phyloP scores from a whole-genome alignment of 2,888 invertebrate species.

The Melolontha melolontha region DNA sequence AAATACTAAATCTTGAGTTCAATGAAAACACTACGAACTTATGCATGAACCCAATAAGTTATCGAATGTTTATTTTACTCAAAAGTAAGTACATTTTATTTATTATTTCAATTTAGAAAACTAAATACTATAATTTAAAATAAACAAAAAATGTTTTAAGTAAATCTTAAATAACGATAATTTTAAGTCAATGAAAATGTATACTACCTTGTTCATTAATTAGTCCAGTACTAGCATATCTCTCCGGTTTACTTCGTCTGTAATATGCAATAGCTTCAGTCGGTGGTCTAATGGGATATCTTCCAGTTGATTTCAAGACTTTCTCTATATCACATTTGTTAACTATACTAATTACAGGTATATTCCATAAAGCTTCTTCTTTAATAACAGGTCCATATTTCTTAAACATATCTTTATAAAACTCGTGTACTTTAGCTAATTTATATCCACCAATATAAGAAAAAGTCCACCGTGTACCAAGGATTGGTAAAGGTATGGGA shows the following conservation, averaged over 20 bases:
- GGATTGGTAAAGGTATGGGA: slow-evolving; percentile 76
- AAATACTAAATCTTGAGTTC: too few relatives aligned
- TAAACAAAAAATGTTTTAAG: too few relatives aligned
- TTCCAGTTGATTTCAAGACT: slow-evolving; percentile 78
- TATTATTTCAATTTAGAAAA: too few relatives aligned
- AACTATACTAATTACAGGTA: slow-evolving; percentile 79
- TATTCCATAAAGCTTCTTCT: slow-evolving; percentile 81
- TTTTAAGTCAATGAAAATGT: not conserved
- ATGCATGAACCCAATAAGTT: too few relatives aligned
- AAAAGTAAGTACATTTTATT: too few relatives aligned
- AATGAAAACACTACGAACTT: too few relatives aligned
- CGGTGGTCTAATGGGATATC: slow-evolving; percentile 83
- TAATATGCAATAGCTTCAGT: slow-evolving; percentile 85
- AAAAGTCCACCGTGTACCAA: slow-evolving; percentile 87
- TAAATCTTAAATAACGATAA: too few relatives aligned
- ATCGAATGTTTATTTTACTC: too few relatives aligned
- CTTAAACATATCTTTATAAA: slow-evolving; percentile 80
- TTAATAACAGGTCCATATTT: slow-evolving; percentile 82
- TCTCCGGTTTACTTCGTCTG: slow-evolving; percentile 78
- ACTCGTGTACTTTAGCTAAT: slow-evolving; percentile 82
- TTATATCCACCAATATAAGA: slow-evolving; percentile 74
- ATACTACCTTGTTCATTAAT: slow-evolving; percentile 81
- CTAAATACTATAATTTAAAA: too few relatives aligned
- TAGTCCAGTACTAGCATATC: slow-evolving; percentile 84
- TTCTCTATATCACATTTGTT: slow-evolving; percentile 79